These are phyloP conservation scores for Taenioides sp. DNA, from an alignment of 2,797 vertebrate genomes.

Conservation along the genomic window DNA sequence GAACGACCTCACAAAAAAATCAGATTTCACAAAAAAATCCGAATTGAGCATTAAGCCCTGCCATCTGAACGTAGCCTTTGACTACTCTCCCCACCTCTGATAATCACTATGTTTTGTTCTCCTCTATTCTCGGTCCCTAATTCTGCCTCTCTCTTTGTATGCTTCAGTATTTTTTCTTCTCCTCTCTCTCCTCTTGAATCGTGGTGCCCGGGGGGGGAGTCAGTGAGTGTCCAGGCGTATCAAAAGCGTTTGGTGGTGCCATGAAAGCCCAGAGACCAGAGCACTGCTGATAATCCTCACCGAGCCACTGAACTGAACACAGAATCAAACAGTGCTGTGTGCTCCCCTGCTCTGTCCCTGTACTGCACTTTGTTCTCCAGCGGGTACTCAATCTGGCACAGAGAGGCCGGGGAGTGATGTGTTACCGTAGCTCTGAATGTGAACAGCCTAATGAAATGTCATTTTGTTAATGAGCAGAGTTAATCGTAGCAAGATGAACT, in stretches of 20 bases:
- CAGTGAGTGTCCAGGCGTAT: constrained; percentile 55
- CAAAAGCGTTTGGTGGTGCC: constrained; percentile 70
- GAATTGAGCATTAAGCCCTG: too few species aligned
- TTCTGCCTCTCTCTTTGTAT: background rate
- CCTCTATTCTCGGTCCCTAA: background rate
- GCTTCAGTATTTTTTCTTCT: constrained; percentile 26
- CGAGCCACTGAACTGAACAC: constrained; percentile 54
- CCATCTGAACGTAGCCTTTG: too few species aligned
- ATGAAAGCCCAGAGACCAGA: constrained; percentile 67
- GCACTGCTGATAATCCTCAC: constrained; percentile 62
- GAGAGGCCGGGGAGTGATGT: constrained; percentile 24
- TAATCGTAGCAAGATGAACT: too few species aligned
- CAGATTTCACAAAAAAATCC: too few species aligned
- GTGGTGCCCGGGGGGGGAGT: constrained; percentile 39
- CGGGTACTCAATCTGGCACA: constrained; percentile 15
- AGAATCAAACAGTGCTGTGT: constrained; percentile 54
- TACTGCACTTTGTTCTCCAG: constrained; percentile 23
- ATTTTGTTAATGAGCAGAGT: too few species aligned
- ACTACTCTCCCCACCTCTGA: background rate
- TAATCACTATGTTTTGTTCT: background rate
- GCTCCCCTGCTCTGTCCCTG: constrained; percentile 11
- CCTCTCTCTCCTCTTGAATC: constrained; percentile 52
- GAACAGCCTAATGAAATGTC: background rate
- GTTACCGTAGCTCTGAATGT: constrained; percentile 18
- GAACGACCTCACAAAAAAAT: too few species aligned